Evolutionary conservation across 2,113 vertebrate genomes (phyloP), one percentile per base, ranked within the genome.

Genomic region (Coptodon rendalli): DNA sequence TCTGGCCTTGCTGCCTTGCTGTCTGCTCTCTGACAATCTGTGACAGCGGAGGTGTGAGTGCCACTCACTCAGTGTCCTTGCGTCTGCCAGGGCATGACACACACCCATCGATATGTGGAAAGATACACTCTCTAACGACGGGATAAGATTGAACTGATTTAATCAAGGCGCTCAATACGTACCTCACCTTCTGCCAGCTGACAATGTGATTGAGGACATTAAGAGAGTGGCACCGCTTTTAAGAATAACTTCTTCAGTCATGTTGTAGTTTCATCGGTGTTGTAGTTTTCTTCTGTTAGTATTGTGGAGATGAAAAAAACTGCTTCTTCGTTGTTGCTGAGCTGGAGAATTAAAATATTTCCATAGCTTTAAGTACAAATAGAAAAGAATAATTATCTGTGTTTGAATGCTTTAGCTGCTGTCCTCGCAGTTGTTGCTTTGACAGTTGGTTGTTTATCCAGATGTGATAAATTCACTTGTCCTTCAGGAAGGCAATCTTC

Each of bases 181-280:
- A 86, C 54, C 89, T 93, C 90, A 89, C 87, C 93, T 93, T 91
- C 91, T 92, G 91, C 91, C 90, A 93, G 90, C 93, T 87, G 90
- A 93, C 94, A 94, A 87, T 84, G 87, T 90, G 87, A 94, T 87
- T 83, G 91, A 91, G 90, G 95, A 89, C 89, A 87, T 94, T 91
- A 92, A 89, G 73, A 86, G 86, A 89, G 81, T 61, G 83, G 24
- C 57, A 63, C 82, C 9, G 45, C 71, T 48, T 81, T 81, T 81
- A 86, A 87, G 80, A 92, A 86, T 43, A 78, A 91, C 85, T 91
- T 91, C 78, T 6, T 24, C 8, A 71, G 40, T 71, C 73, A 50
- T 45, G 80, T 82, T 90, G 81, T 78, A 52, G 27, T 27, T 27
- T 27, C 81, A 79, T 86, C 81, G 48, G 82, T 84, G 84, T 81